phyloP scores from a whole-genome alignment of 1,140 invertebrate genomes.

The Muscidifurax raptorellus region DNA sequence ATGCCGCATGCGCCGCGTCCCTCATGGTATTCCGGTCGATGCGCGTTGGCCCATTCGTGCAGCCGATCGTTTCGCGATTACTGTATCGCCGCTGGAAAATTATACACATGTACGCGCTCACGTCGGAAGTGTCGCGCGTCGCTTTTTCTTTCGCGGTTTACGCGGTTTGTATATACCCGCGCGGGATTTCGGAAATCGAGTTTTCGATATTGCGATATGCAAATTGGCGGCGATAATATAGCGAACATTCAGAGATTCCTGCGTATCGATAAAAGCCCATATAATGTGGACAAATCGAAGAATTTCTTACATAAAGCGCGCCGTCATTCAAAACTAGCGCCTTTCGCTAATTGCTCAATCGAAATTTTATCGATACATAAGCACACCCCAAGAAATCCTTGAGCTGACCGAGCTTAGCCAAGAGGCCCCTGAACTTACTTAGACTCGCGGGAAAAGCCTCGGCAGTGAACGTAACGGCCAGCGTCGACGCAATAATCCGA shows the following conservation, averaged over 20 bases:
- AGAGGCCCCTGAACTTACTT: slow-evolving; percentile 66
- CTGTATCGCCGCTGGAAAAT: neutral
- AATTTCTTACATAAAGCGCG: no score
- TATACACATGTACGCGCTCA: no score
- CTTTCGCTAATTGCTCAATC: neutral
- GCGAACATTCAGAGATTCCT: no score
- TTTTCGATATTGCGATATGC: neutral
- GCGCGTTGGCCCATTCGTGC: no score
- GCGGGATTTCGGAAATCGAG: no score
- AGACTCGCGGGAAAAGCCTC: slow-evolving; percentile 58
- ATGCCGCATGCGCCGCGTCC: neutral
- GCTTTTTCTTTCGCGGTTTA: neutral
- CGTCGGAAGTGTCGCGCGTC: neutral
- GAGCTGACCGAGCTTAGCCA: slow-evolving; percentile 8
- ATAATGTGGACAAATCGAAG: no score
- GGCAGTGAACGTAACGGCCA: slow-evolving; percentile 63
- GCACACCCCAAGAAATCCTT: neutral
- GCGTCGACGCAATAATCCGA: slow-evolving; percentile 57
- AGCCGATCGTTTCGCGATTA: neutral
- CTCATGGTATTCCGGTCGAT: neutral
- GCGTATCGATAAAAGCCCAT: no score
- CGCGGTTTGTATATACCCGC: neutral
- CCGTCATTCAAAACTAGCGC: no score
- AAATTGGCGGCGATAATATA: no score
- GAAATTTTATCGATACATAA: neutral